A percentile compares a stretch with the other conserved stretches of the same genome.
Evolutionary conservation across 2,797 vertebrate genomes (phyloP).

Genomic region (Salarias fasciatus): DNA sequence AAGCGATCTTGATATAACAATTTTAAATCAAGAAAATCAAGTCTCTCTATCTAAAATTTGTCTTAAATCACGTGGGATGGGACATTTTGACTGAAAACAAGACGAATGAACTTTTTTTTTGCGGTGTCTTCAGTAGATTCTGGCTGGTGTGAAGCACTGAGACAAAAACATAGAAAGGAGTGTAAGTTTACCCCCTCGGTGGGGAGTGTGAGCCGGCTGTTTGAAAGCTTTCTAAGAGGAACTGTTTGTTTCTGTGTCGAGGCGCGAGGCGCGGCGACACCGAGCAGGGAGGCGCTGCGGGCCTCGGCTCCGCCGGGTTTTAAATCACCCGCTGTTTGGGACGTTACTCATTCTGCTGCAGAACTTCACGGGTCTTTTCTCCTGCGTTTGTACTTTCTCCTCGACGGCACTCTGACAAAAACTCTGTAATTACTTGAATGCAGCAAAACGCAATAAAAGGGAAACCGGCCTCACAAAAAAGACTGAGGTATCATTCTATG

Average conservation of each 20-base stretch:
- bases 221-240: constrained; percentile 51
- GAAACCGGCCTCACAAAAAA: constrained; percentile 16
- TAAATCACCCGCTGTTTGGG: constrained; percentile 2
- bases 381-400: background rate
- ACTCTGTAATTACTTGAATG: constrained; percentile 17
- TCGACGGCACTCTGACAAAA: constrained; percentile 1
- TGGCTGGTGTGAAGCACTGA: too few relatives aligned
- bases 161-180: background rate
- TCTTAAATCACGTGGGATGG: too few relatives aligned
- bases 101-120: too few relatives aligned
- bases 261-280: constrained; percentile 28
- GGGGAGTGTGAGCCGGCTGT: constrained; percentile 12
- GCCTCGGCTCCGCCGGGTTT: background rate
- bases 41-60: too few relatives aligned
- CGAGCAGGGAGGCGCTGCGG: constrained; percentile 25
- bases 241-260: constrained; percentile 30
- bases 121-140: too few relatives aligned
- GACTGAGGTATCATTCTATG: constrained; percentile 8
- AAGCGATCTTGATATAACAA: too few relatives aligned
- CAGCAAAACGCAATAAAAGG: constrained; percentile 33
- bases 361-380: constrained; percentile 2
- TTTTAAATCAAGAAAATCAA: too few relatives aligned
- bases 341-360: constrained; percentile 17
- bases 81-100: too few relatives aligned
- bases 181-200: too few relatives aligned